Base-by-base conservation (phyloP, 2,113 vertebrate genomes). In the Miniopterus natalensis region DNA sequence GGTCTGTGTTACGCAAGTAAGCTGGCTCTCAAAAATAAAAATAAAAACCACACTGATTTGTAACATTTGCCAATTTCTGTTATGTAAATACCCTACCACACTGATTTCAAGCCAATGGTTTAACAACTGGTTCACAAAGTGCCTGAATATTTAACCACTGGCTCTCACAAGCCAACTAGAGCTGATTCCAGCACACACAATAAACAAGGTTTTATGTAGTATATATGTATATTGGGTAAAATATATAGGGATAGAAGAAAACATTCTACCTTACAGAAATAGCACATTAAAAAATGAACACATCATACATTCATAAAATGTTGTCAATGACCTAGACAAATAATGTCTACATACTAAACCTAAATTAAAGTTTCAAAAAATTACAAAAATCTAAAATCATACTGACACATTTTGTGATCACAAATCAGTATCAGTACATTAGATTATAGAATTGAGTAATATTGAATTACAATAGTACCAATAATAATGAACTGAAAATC, bases 371-470 rank as follows among this genome's bases (percentile, higher is more conserved):
- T 55, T 27, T 93, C 18, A 93, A 83, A 63, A 66, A 91, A 45
- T 73, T 83, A 73, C 1, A 88, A 94, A 92, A 65, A 23, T n/a
- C 2, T 71, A 29, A 93, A 93, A 73, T 74, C n/a, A 66, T 49
- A 31, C 3, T 79, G n/a, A 31, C 31, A 84, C 14, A 59, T 59
- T 68, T 53, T 36, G 4, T 68, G 29, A 84, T 31, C 40, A n/a
- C 10, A 59, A 84, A 51, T 14, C 23, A 79, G 36, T 65, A 78
- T 42, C 17, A 71, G 40, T 61, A 73, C 29, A 42, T 51, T 85
- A 10, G 53, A 66, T 23, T 47, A 79, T 0, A 73, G 25, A 66
- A 53, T 7, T 18, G 42, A 80, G 47, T 84, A 65, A 75, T 14
- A 31, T 7, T 78, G 42, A 88, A 73, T 57, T 59, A 57, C 84